Evolutionary conservation across 2,888 invertebrate genomes (phyloP).

Genomic region (Athetis lepigone): DNA sequence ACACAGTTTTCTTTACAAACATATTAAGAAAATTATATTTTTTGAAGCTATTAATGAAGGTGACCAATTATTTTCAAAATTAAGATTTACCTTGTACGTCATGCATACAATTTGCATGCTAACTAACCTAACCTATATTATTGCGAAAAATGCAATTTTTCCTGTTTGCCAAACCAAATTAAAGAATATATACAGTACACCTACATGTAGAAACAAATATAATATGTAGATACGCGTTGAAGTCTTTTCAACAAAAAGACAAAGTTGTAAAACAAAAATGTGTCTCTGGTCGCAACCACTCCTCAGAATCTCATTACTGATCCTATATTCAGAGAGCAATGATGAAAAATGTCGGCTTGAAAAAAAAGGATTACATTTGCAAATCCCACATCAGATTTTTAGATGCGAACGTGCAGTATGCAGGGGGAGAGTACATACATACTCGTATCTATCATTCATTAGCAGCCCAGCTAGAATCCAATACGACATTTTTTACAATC

Average conservation of each 20-base stretch:
- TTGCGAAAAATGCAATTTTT: not conserved
- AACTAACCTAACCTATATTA: too few relatives aligned
- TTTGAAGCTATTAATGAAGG: too few relatives aligned
- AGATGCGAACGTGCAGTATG: conserved; percentile 75
- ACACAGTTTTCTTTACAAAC: too few relatives aligned
- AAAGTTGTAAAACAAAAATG: conserved; percentile 28
- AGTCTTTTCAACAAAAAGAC: conserved; percentile 66
- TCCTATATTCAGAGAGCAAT: conserved; percentile 64
- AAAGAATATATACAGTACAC: not conserved
- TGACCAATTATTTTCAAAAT: too few relatives aligned
- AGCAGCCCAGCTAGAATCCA: conserved; percentile 89
- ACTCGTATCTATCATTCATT: conserved; percentile 90
- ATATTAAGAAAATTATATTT: too few relatives aligned
- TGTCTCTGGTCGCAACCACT: conserved; percentile 32
- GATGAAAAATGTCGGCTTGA: conserved; percentile 63
- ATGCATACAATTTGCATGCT: too few relatives aligned
- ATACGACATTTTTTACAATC: conserved; percentile 91
- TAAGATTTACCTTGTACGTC: too few relatives aligned
- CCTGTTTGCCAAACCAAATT: conserved; percentile 2
- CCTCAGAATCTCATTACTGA: conserved; percentile 53
- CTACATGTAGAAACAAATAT: too few relatives aligned
- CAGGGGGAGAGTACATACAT: conserved; percentile 77
- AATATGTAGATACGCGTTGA: conserved; percentile 64
- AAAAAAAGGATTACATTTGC: conserved; percentile 71
- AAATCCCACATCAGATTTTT: conserved; percentile 84